Conservation (phyloP, 1,140 invertebrate genomes). For the Myzus persicae region DNA sequence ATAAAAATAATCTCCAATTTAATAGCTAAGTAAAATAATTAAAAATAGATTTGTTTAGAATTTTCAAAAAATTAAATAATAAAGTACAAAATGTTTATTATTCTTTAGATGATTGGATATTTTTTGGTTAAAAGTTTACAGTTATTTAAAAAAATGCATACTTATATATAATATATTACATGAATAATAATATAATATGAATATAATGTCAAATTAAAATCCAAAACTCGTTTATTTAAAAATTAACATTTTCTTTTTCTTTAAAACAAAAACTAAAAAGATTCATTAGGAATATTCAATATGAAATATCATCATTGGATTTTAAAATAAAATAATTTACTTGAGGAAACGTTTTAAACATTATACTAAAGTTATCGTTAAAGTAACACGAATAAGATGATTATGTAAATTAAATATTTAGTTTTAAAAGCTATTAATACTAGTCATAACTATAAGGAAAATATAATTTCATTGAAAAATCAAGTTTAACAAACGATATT, state of each 20-base stretch:
- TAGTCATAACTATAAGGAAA: not conserved
- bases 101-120: not conserved
- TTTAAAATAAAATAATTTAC: not conserved
- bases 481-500: not conserved
- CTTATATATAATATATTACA: not conserved
- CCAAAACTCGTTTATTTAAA: not conserved
- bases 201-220: not conserved
- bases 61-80: not conserved
- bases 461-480: not conserved
- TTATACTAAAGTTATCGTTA: not conserved
- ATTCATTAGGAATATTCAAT: not conserved
- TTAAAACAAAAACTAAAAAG: not conserved
- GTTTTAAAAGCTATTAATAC: not conserved
- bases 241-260: not conserved
- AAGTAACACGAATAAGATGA: not conserved
- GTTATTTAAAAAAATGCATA: not conserved
- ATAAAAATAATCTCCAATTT: no score
- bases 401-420: not conserved
- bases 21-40: not conserved
- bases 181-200: not conserved
- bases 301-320: not conserved
- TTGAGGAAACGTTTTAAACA: not conserved
- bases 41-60: not conserved
- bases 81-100: not conserved
- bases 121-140: not conserved